phyloP scores from a whole-genome alignment of 2,888 invertebrate genomes.

The Flexamia atlantica region DNA sequence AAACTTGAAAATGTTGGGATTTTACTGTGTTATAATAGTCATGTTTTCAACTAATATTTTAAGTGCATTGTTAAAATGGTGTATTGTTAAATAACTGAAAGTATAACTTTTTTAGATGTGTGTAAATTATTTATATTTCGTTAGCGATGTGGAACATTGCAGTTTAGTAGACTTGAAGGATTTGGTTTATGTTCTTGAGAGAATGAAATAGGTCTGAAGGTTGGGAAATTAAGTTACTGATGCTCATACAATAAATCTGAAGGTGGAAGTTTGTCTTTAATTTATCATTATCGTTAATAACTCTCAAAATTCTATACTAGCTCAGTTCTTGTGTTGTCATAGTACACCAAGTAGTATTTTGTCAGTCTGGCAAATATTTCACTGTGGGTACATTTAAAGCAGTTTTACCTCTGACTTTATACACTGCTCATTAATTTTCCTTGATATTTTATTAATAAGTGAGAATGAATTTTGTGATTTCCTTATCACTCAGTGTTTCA shows the following conservation, averaged over 20 bases:
- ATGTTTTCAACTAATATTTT: slow-evolving; percentile 13
- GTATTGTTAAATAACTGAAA: slow-evolving; percentile 10
- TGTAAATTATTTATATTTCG: slow-evolving; percentile 18
- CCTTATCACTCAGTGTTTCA: no score
- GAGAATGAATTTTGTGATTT: no score
- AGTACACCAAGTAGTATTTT: no score
- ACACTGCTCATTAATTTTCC: no score
- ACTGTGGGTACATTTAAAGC: no score
- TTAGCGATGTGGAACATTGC: neutral
- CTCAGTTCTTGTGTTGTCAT: no score
- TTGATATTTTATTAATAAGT: no score
- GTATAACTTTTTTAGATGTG: slow-evolving; percentile 37
- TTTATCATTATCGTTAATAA: neutral
- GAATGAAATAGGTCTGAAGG: neutral
- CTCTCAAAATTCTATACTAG: no score
- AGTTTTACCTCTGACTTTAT: no score
- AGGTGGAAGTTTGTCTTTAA: neutral
- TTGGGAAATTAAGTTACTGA: neutral
- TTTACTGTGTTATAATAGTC: slow-evolving; percentile 27
- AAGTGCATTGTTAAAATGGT: slow-evolving; percentile 7
- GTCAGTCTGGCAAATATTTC: no score
- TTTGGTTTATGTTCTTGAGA: neutral
- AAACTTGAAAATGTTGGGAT: slow-evolving; percentile 2
- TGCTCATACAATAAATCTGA: no score
- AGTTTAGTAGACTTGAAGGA: neutral